Base-by-base conservation (phyloP, 2,888 invertebrate species). In the Tetranychus truncatus region DNA sequence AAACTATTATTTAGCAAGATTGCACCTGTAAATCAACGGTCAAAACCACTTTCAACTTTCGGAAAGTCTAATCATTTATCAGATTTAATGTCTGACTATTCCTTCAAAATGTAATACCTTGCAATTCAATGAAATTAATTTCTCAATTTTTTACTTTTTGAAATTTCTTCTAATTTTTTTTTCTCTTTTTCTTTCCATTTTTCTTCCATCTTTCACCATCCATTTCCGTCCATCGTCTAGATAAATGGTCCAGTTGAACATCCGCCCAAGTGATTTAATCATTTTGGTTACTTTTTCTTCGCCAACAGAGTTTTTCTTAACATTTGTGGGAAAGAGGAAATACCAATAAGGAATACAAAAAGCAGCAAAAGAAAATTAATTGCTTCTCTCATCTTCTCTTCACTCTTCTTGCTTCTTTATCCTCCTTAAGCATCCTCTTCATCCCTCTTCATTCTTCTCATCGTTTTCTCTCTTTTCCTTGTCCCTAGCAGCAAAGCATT, bases 161-260 rank as follows among this genome's bases (percentile, higher is more conserved):
- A 55, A 15, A 55, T 55, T 55, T 55, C 55, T 55, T 15, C 9
- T 55, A 9, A 15, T 15, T 55, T 15, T 55, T 15, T 15, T 46
- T 15, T 46, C 46, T 55, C 55, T 55, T 7, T 55, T 15, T 55
- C 7, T 55, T 1, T 55, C 11, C 15, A 5, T 55, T 15, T 55
- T 55, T 15, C 9, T 55, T 15, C 15, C 55, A 55, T 55, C 55
- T 55, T 15, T 55, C 9, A 15, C 55, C 55, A 15, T 55, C 55
- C 6, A 55, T 55, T 55, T 15, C 55, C 55, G 9, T 15, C 15
- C 55, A 55, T 55, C 55, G 11, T 55, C 34, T 55, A 55, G 55
- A 55, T 55, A 55, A 55, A 55, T 55, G 55, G 55, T 55, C 55
- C 55, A 55, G 55, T 55, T 55, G 55, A 55, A 55, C 55, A 55